Evolutionary conservation across 64 coral and sea anemone species (phyloP), one percentile per base, ranked within the genome.

Genomic region (Pachyseris speciosa): DNA sequence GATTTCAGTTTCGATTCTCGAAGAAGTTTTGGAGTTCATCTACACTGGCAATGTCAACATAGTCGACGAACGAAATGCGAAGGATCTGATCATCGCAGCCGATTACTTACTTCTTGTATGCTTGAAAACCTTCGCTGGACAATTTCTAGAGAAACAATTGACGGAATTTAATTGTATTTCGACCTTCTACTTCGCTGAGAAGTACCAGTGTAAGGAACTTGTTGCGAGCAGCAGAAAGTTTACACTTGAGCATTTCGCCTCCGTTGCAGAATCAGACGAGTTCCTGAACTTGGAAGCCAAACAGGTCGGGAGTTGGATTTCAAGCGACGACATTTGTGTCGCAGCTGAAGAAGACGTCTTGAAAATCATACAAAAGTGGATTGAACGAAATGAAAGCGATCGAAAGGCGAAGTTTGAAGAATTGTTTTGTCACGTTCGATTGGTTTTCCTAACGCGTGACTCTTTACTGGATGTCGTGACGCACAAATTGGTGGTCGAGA

Each of bases 121-220:
- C n/a, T 58, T 83, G 42, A 83, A 83, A 61, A 53, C 41, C 32
- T 4, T 9, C n/a, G 45, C 78, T 9, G 50, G 78, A 0, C 33
- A 19, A 37, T 58, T 83, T 61, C 12, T 83, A 5, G 32, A 53
- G 33, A 9, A 26, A 13, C 19, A 7, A 50, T 9, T 83, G 78
- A 37, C 17, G 42, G 12, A 27, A 7, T 5, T 22, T 2, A 83
- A 83, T 83, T 49, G 42, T 37, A 48, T 58, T 61, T 37, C 41
- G 22, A 61, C 53, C 4, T 24, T 44, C 22, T 26, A 83, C 22
- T 83, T 83, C 10, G 78, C 78, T 11, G 78, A 83, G 78, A 83
- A 83, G 33, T 61, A 61, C 26, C 19, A 31, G 1, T 83, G 78
- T 60, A 19, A 36, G 9, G 33, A 37, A 37, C 50, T 61, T 37